Conservation (phyloP, 2,113 vertebrate genomes). For the Athene cunicularia region DNA sequence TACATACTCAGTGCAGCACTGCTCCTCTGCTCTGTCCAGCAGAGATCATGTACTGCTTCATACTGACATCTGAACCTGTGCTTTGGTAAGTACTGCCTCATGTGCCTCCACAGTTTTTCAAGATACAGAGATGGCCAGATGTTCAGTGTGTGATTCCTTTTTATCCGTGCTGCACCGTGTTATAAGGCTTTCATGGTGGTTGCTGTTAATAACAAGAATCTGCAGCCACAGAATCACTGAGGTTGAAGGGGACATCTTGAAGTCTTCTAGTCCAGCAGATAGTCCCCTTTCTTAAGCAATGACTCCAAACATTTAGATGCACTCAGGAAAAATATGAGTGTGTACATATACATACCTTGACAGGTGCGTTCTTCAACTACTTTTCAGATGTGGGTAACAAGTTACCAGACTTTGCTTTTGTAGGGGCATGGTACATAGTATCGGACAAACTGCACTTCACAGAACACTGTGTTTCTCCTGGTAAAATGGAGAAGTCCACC, state of each 20-base stretch:
- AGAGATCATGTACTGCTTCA: neutral
- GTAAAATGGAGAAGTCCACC: neutral
- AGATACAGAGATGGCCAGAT: neutral
- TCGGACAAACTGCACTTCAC: neutral
- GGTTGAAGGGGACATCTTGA: neutral
- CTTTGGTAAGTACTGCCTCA: neutral
- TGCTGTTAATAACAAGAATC: neutral
- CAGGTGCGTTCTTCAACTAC: neutral
- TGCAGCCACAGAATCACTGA: neutral
- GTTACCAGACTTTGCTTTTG: neutral
- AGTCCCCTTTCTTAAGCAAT: neutral
- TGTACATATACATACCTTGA: accelerated
- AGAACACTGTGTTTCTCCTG: neutral
- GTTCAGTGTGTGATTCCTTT: neutral
- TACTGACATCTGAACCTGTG: neutral
- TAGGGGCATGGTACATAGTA: neutral
- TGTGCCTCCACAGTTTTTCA: neutral
- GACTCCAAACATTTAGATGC: neutral
- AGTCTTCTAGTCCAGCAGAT: neutral
- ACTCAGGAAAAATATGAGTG: neutral
- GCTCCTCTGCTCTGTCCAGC: neutral
- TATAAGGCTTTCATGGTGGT: neutral
- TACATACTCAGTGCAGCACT: accelerated
- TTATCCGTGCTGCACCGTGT: neutral
- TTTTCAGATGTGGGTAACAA: neutral